Base-by-base conservation (phyloP, 2,797 vertebrate genomes). In the Cossypha niveicapilla region DNA sequence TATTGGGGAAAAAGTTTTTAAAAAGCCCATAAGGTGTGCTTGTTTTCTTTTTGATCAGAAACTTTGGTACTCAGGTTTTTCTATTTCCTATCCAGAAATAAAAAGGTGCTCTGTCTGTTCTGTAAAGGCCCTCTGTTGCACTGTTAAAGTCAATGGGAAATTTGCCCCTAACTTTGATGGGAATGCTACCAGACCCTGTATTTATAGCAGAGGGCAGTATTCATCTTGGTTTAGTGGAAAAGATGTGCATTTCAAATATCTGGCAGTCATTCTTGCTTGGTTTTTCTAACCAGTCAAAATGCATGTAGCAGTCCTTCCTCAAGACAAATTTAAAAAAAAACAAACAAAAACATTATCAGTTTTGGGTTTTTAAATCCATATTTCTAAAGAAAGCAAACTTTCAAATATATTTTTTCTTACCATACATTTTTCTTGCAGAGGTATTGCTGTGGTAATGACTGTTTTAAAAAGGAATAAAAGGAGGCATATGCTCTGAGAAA, bases 1-100 rank as follows among this genome's bases (percentile, higher is more conserved):
- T 97, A 95, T 95, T 92, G 95, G 57, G 62, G 86, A 80, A 91
- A 92, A 90, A 77, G 77, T 92, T 89, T 88, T 96, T 95, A 67
- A 87, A 93, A 91, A 70, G 14, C 53, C 24, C 3, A 1, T 76
- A 83, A 66, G 45, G 7, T 65, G n/a, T 85, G 62, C 50, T 91
- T 71, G 45, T 61, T 85, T 93, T 84, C 78, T 53, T 84, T 94
- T 91, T 93, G 82, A 94, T 97, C 62, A 90, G 65, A 90, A 73
- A 35, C 48, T 71, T 78, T 21, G 41, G 27, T 65, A 63, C 15
- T 19, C 34, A 23, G 30, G 24, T 67, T 74, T 84, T 94, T 88
- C 34, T 90, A 65, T 88, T 94, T 90, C 56, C 63, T 79, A 91
- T 90, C 94, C 41, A 73, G 73, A 90, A 94, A 83, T 68, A 85